phyloP scores from a whole-genome alignment of 2,888 invertebrate species.

The Gibbula magus region DNA sequence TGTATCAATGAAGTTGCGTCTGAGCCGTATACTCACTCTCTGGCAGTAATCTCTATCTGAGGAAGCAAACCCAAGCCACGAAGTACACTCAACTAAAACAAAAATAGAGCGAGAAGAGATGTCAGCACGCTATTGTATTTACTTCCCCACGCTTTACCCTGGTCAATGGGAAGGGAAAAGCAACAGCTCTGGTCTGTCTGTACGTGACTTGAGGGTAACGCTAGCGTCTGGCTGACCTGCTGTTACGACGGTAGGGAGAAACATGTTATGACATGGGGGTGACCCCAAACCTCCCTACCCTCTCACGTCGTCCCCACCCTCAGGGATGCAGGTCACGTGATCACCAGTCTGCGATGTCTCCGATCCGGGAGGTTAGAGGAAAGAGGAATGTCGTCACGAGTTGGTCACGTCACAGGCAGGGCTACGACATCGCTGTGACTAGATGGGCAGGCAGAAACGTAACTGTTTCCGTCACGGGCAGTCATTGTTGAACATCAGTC shows the following conservation, averaged over 20 bases:
- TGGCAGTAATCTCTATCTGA: neutral
- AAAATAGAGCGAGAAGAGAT: neutral
- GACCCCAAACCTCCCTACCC: neutral
- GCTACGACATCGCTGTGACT: conserved; percentile 1
- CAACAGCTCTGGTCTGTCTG: neutral
- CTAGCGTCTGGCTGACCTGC: neutral
- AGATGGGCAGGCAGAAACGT: neutral
- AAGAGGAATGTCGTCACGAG: neutral
- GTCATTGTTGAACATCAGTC: neutral
- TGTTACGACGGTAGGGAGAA: neutral
- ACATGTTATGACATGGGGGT: neutral
- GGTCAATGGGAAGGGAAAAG: neutral
- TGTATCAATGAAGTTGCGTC: neutral
- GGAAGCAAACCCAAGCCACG: neutral
- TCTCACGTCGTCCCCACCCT: neutral
- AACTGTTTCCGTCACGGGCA: conserved; percentile 5
- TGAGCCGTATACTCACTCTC: neutral
- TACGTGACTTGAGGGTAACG: neutral
- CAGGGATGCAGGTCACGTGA: conserved; percentile 4
- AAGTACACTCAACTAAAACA: conserved; percentile 11
- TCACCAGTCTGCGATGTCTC: conserved; percentile 2
- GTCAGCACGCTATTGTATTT: neutral
- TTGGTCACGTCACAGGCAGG: neutral
- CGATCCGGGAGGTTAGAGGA: neutral
- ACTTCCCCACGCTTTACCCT: neutral